phyloP scores from a whole-genome alignment of 2,113 vertebrate genomes.

The Zosterops lateralis region DNA sequence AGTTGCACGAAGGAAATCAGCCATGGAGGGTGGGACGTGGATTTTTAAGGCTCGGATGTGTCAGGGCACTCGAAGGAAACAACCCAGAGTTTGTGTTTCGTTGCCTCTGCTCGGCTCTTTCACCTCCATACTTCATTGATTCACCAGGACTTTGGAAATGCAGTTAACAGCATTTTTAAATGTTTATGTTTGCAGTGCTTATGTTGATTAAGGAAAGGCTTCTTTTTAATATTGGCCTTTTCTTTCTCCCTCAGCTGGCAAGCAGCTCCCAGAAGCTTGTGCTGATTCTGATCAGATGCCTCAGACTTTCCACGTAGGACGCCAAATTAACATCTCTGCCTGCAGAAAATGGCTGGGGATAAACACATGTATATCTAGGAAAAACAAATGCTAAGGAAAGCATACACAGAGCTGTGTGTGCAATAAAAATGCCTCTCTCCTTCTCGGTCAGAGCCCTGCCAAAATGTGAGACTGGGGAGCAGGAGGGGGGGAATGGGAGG shows the following conservation, averaged over 20 bases:
- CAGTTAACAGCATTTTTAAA: not conserved
- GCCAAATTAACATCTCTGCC: conserved; percentile 54
- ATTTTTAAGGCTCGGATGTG: not conserved
- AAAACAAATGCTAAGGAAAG: conserved; percentile 9
- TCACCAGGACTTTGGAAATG: not conserved
- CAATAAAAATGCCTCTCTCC: not conserved
- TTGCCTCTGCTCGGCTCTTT: not conserved
- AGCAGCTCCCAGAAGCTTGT: conserved; percentile 25
- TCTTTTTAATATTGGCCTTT: not conserved
- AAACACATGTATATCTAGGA: conserved; percentile 31
- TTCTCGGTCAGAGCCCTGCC: not conserved
- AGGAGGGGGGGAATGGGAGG: not conserved
- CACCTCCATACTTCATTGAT: not conserved
- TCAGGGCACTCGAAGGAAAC: not conserved
- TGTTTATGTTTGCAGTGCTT: conserved; percentile 13
- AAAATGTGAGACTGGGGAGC: not conserved
- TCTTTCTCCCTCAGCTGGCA: conserved; percentile 35
- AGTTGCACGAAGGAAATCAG: not conserved
- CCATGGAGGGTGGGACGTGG: not conserved
- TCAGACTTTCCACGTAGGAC: conserved; percentile 55
- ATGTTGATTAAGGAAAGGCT: not conserved
- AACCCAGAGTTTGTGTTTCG: not conserved
- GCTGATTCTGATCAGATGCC: conserved; percentile 50
- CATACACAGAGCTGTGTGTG: not conserved
- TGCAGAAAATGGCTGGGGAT: conserved; percentile 24